Base-by-base conservation (phyloP, 2,888 invertebrate genomes). In the Noctua janthina region DNA sequence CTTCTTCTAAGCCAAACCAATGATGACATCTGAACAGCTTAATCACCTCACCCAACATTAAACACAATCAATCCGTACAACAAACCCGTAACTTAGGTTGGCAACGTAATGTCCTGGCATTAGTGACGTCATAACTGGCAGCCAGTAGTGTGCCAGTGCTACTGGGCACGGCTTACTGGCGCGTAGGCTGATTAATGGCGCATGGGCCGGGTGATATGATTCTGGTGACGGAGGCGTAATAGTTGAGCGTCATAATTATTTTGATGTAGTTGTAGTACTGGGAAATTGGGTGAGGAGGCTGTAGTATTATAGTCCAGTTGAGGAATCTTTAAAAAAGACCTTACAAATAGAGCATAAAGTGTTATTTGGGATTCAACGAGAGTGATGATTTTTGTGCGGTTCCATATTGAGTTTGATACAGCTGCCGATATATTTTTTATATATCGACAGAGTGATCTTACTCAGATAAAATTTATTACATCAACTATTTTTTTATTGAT, bases 71-170 rank as follows among this genome's bases (percentile, higher is more conserved):
- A 79, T 75, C 72, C 43, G 69, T 29, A 70, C n/a, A 56, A 56
- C 74, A 81, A 81, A 73, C 84, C 29, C 39, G 80, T 85, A 79
- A 79, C 84, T 84, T 49, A 77, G 72, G 68, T 68, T 76, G 74
- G 74, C 66, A 78, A 46, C 75, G 64, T 87, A 86, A 88, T 69
- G 77, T 78, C 54, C 46, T 35, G 67, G 85, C 62, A 77, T 85
- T 87, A 81, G 76, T 83, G 87, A 87, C 83, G 85, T 89, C 88
- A 89, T 87, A 78, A 81, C 79, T 78, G 72, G 79, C 77, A 78
- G 71, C n/a, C 68, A 81, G 81, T 78, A n/a, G 62, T 23, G 74
- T 39, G 73, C 72, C 67, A 56, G 43, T 72, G 69, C 56, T 74
- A 71, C 76, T 64, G 43, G 39, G 78, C 74, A 23, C 43, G 70